Evolutionary conservation across 2,888 invertebrate genomes (phyloP).

Genomic region (Trachelus troglodyta): DNA sequence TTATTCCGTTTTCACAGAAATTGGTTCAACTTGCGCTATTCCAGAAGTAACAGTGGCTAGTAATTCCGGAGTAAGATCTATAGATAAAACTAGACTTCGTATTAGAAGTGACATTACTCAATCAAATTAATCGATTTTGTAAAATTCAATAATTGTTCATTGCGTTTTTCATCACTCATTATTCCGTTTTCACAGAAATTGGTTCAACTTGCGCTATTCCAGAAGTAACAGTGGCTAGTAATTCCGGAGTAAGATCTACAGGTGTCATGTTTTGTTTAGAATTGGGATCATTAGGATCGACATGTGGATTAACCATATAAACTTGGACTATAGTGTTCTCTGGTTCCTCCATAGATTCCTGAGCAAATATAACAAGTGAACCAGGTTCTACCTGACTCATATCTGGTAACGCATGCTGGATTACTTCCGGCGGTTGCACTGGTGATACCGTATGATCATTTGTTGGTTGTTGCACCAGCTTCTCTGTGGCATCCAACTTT

Average conservation of each 20-base stretch:
- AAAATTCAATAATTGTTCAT: background rate
- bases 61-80: constrained; percentile 59
- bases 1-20: constrained; percentile 17
- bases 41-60: constrained; percentile 55
- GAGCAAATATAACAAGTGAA: constrained; percentile 68
- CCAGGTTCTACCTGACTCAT: constrained; percentile 65
- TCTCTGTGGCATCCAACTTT: background rate
- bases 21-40: constrained; percentile 32
- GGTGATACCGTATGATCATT: constrained; percentile 5
- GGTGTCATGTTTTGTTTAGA: constrained; percentile 55
- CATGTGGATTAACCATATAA: constrained; percentile 67
- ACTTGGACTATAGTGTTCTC: constrained; percentile 65
- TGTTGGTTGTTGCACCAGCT: background rate
- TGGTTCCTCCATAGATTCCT: constrained; percentile 65
- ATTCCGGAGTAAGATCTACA: constrained; percentile 56
- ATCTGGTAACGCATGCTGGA: constrained; percentile 46
- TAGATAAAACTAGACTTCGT: constrained; percentile 21
- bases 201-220: constrained; percentile 36
- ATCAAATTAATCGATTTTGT: background rate
- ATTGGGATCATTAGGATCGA: constrained; percentile 34
- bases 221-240: constrained; percentile 57
- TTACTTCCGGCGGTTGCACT: constrained; percentile 12
- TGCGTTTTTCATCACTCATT: background rate
- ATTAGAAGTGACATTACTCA: no score
- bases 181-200: constrained; percentile 16